These are phyloP conservation scores for Drosophila demipolita DNA, from an alignment of 2,888 invertebrate genomes.

Conservation along the genomic window DNA sequence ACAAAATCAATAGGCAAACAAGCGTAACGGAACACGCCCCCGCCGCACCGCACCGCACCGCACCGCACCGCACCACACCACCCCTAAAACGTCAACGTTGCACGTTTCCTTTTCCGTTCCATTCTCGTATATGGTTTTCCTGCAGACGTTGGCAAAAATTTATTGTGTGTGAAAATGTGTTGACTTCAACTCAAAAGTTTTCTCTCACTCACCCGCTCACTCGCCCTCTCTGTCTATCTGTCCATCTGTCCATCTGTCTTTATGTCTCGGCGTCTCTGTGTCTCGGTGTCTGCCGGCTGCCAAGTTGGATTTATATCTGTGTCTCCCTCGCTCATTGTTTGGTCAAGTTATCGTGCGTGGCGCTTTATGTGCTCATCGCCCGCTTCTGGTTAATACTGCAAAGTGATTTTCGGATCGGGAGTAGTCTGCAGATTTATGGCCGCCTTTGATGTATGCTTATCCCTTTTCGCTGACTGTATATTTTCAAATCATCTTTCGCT, in stretches of 20 bases:
- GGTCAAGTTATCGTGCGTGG: constrained; percentile 76
- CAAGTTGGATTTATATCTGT: constrained; percentile 73
- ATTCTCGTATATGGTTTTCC: constrained; percentile 47
- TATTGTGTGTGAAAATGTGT: constrained; percentile 80
- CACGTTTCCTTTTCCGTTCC: constrained; percentile 38
- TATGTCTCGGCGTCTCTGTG: constrained; percentile 1
- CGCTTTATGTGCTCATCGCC: constrained; percentile 58
- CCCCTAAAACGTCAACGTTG: constrained; percentile 5
- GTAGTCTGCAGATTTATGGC: constrained; percentile 65
- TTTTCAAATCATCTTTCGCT: constrained; percentile 14
- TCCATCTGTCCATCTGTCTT: not conserved
- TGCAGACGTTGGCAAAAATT: constrained; percentile 75
- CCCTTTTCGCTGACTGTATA: constrained; percentile 66
- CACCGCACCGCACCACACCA: not conserved
- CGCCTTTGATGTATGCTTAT: constrained; percentile 66
- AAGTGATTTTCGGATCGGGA: constrained; percentile 66
- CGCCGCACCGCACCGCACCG: constrained; percentile 39
- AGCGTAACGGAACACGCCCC: constrained; percentile 57
- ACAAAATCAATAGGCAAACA: constrained; percentile 72
- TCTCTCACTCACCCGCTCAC: constrained; percentile 7
- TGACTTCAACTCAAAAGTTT: constrained; percentile 79
- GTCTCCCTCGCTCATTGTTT: constrained; percentile 59
- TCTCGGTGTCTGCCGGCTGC: constrained; percentile 39
- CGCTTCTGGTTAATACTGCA: constrained; percentile 47
- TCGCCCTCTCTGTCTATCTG: not conserved